Evolutionary conservation across 2,797 vertebrate species (phyloP).

Genomic region (Pseudopleuronectes americanus): DNA sequence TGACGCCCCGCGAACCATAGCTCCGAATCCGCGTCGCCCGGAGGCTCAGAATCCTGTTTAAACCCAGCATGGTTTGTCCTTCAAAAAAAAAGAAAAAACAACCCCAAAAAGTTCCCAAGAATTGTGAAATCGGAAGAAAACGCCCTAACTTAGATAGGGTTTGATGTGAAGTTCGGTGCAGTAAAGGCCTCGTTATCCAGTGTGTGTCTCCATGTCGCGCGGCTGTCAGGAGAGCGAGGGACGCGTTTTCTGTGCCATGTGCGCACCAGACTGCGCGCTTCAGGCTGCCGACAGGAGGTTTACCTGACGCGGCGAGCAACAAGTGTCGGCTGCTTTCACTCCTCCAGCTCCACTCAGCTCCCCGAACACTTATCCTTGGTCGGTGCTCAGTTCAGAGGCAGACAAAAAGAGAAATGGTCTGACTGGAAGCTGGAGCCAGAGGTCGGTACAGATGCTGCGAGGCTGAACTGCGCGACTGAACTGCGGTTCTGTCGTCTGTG

Average conservation of each 20-base stretch:
- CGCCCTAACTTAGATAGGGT: constrained; percentile 20
- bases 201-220: constrained; percentile 60
- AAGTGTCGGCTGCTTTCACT: constrained; percentile 40
- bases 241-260: constrained; percentile 72
- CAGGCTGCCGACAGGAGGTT: constrained; percentile 28
- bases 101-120: not conserved
- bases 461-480: not conserved
- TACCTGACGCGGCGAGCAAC: constrained; percentile 55
- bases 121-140: constrained; percentile 1
- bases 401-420: constrained; percentile 21
- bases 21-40: constrained; percentile 76
- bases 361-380: constrained; percentile 21
- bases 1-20: constrained; percentile 71
- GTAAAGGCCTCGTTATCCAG: constrained; percentile 61
- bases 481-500: constrained; percentile 38
- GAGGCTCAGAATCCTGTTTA: constrained; percentile 80
- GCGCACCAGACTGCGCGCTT: constrained; percentile 54
- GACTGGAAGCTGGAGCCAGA: constrained; percentile 23
- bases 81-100: not conserved
- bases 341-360: constrained; percentile 8
- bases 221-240: constrained; percentile 58
- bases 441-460: constrained; percentile 7
- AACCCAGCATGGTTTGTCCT: constrained; percentile 81
- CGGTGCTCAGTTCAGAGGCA: not conserved
- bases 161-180: constrained; percentile 16